phyloP scores from a whole-genome alignment of 2,888 invertebrate species.

The Agrochola circellaris region DNA sequence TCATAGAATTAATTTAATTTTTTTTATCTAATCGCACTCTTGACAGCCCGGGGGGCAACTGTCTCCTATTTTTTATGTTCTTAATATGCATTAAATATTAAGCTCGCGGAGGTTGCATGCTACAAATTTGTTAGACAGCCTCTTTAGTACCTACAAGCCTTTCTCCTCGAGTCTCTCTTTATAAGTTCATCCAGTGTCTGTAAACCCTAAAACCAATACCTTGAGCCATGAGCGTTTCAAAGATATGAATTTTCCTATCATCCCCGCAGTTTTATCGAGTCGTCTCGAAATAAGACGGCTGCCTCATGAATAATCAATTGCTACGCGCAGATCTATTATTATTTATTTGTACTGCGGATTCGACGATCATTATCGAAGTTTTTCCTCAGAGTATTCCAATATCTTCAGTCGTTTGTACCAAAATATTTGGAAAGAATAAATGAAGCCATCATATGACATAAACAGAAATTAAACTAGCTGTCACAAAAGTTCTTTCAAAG shows the following conservation, averaged over 20 bases:
- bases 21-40: no score
- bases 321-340: slow-evolving; percentile 66
- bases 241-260: slow-evolving; percentile 63
- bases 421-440: slow-evolving; percentile 38
- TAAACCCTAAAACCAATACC: slow-evolving; percentile 37
- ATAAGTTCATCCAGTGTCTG: slow-evolving; percentile 28
- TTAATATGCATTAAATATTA: no score
- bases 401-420: slow-evolving; percentile 21
- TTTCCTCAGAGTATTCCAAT: slow-evolving; percentile 58
- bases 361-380: slow-evolving; percentile 63
- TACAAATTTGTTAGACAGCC: no score
- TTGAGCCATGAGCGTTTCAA: slow-evolving; percentile 29
- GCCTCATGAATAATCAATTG: slow-evolving; percentile 76
- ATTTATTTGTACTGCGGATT: slow-evolving; percentile 68
- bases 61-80: no score
- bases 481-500: background rate
- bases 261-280: slow-evolving; percentile 56
- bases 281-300: slow-evolving; percentile 67
- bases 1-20: no score
- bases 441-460: background rate
- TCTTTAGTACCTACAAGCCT: no score
- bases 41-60: no score
- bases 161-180: background rate
- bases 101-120: no score
- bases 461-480: background rate